These are phyloP conservation scores for Momotus momota DNA, from an alignment of 2,797 vertebrate genomes.

Conservation along the genomic window DNA sequence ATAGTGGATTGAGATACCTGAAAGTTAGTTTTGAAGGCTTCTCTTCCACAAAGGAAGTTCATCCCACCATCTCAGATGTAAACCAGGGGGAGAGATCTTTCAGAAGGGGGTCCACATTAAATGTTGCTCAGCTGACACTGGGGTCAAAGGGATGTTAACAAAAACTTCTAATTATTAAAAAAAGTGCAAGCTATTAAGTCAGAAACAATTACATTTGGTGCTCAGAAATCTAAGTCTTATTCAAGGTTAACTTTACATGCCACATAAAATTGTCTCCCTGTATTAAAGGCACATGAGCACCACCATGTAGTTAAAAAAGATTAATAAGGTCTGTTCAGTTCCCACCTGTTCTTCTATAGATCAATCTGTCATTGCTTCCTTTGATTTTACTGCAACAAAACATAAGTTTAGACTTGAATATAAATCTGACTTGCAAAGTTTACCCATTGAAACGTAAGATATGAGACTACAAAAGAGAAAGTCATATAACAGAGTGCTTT, in stretches of 20 bases:
- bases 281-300: not conserved
- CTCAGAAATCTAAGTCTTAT: not conserved
- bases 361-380: slow-evolving; percentile 48
- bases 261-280: not conserved
- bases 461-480: slow-evolving; percentile 20
- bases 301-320: slow-evolving; percentile 32
- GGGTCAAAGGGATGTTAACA: not conserved
- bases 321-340: slow-evolving; percentile 41
- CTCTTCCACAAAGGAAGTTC: not conserved
- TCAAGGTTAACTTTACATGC: slow-evolving; percentile 1
- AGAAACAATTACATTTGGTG: not conserved
- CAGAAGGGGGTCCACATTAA: not conserved
- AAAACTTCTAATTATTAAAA: not conserved
- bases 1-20: not conserved
- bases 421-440: slow-evolving; percentile 69
- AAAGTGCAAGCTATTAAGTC: not conserved
- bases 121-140: not conserved
- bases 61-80: not conserved
- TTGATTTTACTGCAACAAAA: slow-evolving; percentile 63
- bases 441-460: slow-evolving; percentile 57
- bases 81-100: not conserved
- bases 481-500: slow-evolving; percentile 14
- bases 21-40: not conserved
- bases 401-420: slow-evolving; percentile 40
- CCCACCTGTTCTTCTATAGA: slow-evolving; percentile 41